These are phyloP conservation scores for Verasper variegatus DNA, from an alignment of 2,113 vertebrate species.

Conservation along the genomic window DNA sequence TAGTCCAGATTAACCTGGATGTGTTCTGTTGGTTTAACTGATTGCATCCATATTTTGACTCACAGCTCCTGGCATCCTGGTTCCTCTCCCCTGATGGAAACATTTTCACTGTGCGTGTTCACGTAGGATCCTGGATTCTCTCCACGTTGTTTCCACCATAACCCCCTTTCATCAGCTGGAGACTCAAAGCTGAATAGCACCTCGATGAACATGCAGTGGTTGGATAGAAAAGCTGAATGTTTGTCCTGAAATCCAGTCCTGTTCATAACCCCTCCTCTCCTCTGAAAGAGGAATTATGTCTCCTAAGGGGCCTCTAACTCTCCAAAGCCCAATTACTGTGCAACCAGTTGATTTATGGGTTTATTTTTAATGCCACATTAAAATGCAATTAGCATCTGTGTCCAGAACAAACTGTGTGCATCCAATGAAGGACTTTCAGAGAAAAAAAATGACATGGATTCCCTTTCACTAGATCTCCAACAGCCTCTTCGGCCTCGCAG, in stretches of 20 bases:
- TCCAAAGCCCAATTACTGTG: conserved; percentile 77
- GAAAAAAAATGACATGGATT: conserved; percentile 60
- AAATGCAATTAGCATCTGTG: conserved; percentile 84
- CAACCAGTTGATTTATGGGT: conserved; percentile 81
- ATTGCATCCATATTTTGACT: conserved; percentile 44
- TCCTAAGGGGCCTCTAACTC: conserved; percentile 74
- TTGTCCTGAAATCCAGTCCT: conserved; percentile 48
- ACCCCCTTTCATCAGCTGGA: conserved; percentile 13
- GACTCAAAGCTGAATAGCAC: conserved; percentile 28
- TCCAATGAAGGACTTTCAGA: conserved; percentile 69
- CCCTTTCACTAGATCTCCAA: conserved; percentile 45
- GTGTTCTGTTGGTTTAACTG: conserved; percentile 47
- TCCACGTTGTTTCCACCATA: conserved; percentile 42
- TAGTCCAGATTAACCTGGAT: conserved; percentile 41
- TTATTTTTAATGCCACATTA: conserved; percentile 85
- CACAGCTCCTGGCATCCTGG: conserved; percentile 26
- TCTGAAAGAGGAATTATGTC: conserved; percentile 73
- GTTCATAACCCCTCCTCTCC: conserved; percentile 24
- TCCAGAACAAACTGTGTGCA: conserved; percentile 80
- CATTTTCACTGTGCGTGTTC: conserved; percentile 42
- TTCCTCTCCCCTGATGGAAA: conserved; percentile 25
- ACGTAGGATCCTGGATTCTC: conserved; percentile 31
- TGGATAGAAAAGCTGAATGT: conserved; percentile 31
- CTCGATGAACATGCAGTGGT: conserved; percentile 41
- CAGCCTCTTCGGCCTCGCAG: conserved; percentile 41